phyloP scores from a whole-genome alignment of 2,888 invertebrate species.

The Agrenia bidenticulata region DNA sequence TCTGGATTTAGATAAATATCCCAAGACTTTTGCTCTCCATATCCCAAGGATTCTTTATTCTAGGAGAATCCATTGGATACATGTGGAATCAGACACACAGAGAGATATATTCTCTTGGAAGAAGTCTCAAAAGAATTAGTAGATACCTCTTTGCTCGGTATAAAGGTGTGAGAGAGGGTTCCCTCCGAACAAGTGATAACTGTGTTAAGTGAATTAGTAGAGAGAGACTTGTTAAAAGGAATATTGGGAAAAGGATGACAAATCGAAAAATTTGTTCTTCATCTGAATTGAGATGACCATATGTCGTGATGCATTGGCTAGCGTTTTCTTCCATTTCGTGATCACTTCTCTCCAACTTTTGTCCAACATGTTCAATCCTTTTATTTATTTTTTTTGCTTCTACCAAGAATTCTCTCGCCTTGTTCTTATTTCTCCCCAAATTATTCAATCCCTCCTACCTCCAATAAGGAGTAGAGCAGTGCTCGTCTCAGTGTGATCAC shows the following conservation, averaged over 20 bases:
- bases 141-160: too few species aligned
- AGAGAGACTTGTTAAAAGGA: conserved; percentile 18
- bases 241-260: conserved; percentile 53
- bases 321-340: conserved; percentile 53
- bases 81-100: too few species aligned
- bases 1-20: too few species aligned
- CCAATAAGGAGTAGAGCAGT: too few species aligned
- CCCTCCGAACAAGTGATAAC: conserved; percentile 3
- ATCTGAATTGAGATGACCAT: conserved; percentile 52
- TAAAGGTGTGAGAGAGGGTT: conserved; percentile 5
- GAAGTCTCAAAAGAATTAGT: too few species aligned
- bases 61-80: too few species aligned
- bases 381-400: not conserved
- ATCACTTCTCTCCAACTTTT: conserved; percentile 49
- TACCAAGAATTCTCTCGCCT: conserved; percentile 26
- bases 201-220: conserved; percentile 21
- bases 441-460: conserved; percentile 6
- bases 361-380: conserved; percentile 23
- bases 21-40: too few species aligned
- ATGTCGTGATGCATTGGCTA: conserved; percentile 51
- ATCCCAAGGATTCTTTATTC: too few species aligned
- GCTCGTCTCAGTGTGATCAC: too few species aligned
- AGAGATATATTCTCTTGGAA: too few species aligned
- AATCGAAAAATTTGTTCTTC: conserved; percentile 53
- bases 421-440: conserved; percentile 17